A percentile compares a stretch with the other conserved stretches of the same genome.
phyloP scores from a whole-genome alignment of 2,888 invertebrate species.

The Drosophila anceps region DNA sequence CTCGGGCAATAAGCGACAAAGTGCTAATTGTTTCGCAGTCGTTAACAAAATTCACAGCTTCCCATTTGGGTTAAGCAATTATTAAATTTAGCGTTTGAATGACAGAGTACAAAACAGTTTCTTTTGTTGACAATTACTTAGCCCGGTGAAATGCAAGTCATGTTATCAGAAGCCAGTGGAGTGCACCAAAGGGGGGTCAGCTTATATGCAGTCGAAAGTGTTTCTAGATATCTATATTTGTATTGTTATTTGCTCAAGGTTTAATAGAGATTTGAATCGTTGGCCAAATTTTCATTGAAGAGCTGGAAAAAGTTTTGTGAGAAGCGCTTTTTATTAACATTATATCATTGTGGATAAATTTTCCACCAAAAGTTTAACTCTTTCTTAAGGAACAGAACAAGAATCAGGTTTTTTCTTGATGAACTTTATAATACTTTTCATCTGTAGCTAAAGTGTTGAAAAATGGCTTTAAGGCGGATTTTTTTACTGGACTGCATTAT shows the following conservation, averaged over 20 bases:
- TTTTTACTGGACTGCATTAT: too few species aligned
- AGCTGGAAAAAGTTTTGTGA: too few species aligned
- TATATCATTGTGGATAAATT: too few species aligned
- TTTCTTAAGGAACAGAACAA: too few species aligned
- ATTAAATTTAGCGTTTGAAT: slow-evolving; percentile 26
- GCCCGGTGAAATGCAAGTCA: slow-evolving; percentile 19
- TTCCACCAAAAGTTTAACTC: too few species aligned
- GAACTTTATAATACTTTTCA: too few species aligned
- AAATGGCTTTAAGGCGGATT: too few species aligned
- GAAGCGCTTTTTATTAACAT: too few species aligned
- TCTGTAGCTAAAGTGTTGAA: too few species aligned
- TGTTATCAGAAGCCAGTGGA: neutral
- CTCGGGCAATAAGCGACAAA: neutral
- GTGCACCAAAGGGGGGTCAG: neutral
- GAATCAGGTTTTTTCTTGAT: too few species aligned
- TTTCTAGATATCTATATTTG: neutral
- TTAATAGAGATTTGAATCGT: too few species aligned
- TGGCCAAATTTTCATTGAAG: too few species aligned
- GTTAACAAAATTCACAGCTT: slow-evolving; percentile 18
- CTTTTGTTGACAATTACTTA: slow-evolving; percentile 7
- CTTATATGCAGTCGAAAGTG: neutral
- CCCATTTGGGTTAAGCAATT: slow-evolving; percentile 33
- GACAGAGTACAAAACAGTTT: slow-evolving; percentile 12
- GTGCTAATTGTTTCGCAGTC: slow-evolving; percentile 29
- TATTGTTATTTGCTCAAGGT: neutral